Base-by-base conservation (phyloP, 2,113 vertebrate genomes). In the Orientallactaga bullata region DNA sequence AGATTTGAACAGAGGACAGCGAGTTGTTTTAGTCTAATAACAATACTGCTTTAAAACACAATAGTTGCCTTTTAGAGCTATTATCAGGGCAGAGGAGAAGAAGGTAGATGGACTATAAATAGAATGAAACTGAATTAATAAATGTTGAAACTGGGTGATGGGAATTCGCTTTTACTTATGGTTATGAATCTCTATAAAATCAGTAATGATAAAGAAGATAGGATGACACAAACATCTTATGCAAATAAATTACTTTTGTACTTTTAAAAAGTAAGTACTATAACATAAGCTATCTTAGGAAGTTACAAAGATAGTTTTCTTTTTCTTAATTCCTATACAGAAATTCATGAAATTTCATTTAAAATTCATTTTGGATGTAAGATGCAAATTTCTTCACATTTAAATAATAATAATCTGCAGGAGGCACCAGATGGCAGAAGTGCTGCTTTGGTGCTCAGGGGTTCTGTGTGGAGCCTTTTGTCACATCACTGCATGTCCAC, bases 321-420 rank as follows among this genome's bases (percentile, higher is more conserved):
- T 24, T n/a, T 96, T 96, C 95, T 77, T 73, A 85, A 74, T 86
- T 79, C 13, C 39, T 35, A 42, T 37, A 65, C 37, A 37, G 37
- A 21, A 88, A 81, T 92, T 74, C 10, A 85, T 58, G 63, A 90
- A 84, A 88, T 90, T 88, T 90, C 81, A 82, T 88, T 81, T 63
- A 89, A 60, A n/a, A 71, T 89, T 28, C 47, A 55, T 78, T 68
- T 78, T 24, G 61, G 32, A 72, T 32, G 32, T 3, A 86, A 30
- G 68, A 21, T 63, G 18, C 18, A 69, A 81, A 73, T 0, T 80
- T 66, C 79, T 26, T 74, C 4, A 32, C 55, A 89, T 85, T 76
- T n/a, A 83, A 73, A 51, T 51, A 61, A 47, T 47, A 76, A 55
- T 42, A 23, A 21, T 24, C 26, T 24, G 9, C 63, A 68, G 30